Conservation (phyloP, 2,113 vertebrate genomes). For the Cynocephalus volans region DNA sequence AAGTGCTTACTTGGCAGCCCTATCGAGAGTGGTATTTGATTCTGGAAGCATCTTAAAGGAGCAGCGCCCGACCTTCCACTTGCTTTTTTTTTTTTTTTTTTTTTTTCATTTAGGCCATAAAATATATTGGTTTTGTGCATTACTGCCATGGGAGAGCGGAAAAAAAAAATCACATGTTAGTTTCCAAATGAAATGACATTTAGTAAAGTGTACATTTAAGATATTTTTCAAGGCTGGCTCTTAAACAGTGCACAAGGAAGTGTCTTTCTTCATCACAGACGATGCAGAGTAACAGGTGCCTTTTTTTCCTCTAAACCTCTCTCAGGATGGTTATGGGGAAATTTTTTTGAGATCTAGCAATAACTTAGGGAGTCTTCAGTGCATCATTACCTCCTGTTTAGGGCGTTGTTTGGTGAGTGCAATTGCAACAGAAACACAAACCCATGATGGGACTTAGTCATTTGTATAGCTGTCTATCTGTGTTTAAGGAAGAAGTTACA, state of each 20-base stretch:
- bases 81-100: constrained; percentile 42
- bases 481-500: not conserved
- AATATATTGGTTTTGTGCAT: constrained; percentile 67
- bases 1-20: constrained; percentile 78
- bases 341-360: not conserved
- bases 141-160: constrained; percentile 56
- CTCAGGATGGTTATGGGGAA: not conserved
- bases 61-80: not conserved
- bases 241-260: not conserved
- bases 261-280: not conserved
- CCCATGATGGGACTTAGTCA: accelerated
- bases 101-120: constrained; percentile 74
- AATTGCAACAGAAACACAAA: not conserved
- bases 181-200: constrained; percentile 77
- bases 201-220: constrained; percentile 56
- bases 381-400: not conserved
- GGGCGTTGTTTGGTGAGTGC: not conserved
- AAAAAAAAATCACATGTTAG: constrained; percentile 50
- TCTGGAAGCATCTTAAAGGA: constrained; percentile 76
- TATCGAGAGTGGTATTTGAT: constrained; percentile 66
- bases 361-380: not conserved
- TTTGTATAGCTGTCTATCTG: not conserved
- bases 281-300: not conserved
- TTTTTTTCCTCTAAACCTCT: not conserved
- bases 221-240: constrained; percentile 60